A percentile compares a stretch with the other conserved stretches of the same genome.
These are phyloP conservation scores for Contarinia nasturtii DNA, from an alignment of 1,140 invertebrate species.

Conservation along the genomic window DNA sequence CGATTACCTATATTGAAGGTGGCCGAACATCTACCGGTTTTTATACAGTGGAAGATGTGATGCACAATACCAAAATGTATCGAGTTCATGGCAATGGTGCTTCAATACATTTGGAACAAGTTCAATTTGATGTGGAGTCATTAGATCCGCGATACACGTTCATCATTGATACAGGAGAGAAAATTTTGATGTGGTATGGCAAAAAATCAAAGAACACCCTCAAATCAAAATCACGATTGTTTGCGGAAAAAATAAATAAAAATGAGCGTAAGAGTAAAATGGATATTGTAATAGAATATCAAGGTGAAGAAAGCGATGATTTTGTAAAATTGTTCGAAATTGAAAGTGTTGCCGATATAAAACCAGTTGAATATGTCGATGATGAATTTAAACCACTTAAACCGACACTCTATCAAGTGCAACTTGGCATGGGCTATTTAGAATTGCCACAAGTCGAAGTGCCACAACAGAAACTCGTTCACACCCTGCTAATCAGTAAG, in stretches of 20 bases:
- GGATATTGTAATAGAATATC: slow-evolving; percentile 69
- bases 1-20: slow-evolving; percentile 92
- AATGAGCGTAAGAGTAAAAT: slow-evolving; percentile 92
- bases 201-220: slow-evolving; percentile 84
- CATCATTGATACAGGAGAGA: slow-evolving; percentile 70
- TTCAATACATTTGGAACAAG: slow-evolving; percentile 83
- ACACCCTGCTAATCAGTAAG: slow-evolving; percentile 67
- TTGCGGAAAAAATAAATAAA: slow-evolving; percentile 98
- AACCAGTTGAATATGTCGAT: slow-evolving; percentile 50
- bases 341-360: slow-evolving; percentile 15
- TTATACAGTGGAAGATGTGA: slow-evolving; percentile 88
- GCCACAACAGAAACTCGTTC: slow-evolving; percentile 50
- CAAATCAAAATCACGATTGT: slow-evolving; percentile 81
- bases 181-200: slow-evolving; percentile 86
- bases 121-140: slow-evolving; percentile 42
- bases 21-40: slow-evolving; percentile 93
- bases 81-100: slow-evolving; percentile 74
- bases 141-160: slow-evolving; percentile 87
- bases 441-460: slow-evolving; percentile 91
- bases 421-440: slow-evolving; percentile 94
- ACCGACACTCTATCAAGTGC: slow-evolving; percentile 83
- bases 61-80: slow-evolving; percentile 69
- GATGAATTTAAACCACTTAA: slow-evolving; percentile 52
- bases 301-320: slow-evolving; percentile 60
- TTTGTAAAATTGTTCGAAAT: slow-evolving; percentile 65